phyloP scores from a whole-genome alignment of 1,140 invertebrate species.

The Cherax destructor region DNA sequence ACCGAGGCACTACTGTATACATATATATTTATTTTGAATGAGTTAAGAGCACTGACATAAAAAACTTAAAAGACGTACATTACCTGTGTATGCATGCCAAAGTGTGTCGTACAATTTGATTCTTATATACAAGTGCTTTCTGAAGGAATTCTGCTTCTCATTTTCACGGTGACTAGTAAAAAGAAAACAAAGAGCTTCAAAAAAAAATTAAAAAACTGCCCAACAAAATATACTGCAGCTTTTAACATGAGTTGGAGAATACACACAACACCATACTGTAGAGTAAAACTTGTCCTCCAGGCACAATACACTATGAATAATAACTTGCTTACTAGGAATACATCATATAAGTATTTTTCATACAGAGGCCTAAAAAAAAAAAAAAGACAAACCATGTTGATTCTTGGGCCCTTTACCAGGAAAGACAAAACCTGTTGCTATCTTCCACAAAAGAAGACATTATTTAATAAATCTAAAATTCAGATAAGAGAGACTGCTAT shows the following conservation, averaged over 20 bases:
- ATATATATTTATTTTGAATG: too few relatives aligned
- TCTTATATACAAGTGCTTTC: too few relatives aligned
- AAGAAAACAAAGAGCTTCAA: neutral
- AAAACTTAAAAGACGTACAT: too few relatives aligned
- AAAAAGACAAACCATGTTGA: neutral
- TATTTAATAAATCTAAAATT: neutral
- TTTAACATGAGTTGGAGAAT: neutral
- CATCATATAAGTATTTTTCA: constrained; percentile 27
- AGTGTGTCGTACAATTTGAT: too few relatives aligned
- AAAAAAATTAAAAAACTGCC: neutral
- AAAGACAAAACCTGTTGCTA: neutral
- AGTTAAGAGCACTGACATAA: too few relatives aligned
- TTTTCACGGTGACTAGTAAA: neutral
- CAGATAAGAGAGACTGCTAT: neutral
- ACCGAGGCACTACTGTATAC: too few relatives aligned
- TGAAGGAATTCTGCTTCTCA: neutral
- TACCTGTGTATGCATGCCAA: too few relatives aligned
- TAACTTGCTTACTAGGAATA: neutral
- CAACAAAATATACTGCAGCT: constrained; percentile 19
- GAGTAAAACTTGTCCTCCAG: constrained; percentile 43
- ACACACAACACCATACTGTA: constrained; percentile 26
- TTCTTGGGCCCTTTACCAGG: neutral
- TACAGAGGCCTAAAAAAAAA: neutral
- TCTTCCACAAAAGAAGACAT: neutral
- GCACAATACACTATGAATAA: constrained; percentile 47